Base-by-base conservation (phyloP, 1,140 invertebrate species). In the Ips typographus region DNA sequence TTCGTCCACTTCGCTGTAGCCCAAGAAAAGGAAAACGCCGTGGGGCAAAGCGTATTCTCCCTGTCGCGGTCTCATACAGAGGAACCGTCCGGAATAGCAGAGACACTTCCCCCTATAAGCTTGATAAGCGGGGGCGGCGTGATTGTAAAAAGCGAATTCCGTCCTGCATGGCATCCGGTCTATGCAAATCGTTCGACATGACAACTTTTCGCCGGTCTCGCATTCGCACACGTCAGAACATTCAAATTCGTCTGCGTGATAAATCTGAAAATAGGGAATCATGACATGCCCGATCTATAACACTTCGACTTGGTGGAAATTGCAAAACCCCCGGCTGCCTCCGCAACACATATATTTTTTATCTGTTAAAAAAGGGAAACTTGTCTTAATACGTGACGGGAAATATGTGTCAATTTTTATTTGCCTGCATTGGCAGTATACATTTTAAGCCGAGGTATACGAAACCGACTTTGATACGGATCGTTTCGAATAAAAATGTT, bases 1-100 rank as follows among this genome's bases (percentile, higher is more conserved):
- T 80, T 95, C 93, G 79, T 95, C 94, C 36, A 89, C 88, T 70
- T 92, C 88, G 75, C 92, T 94, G 80, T 94, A 95, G 42, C 94
- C 94, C 53, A 95, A 85, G 79, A 94, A 90, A 72, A 95, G 84
- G 81, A 93, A 95, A 49, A 94, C 88, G 36, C 94, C 93, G 79
- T 90, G 87, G 6, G 89, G 87, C 68, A 93, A 84, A 71, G 85
- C 89, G 81, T 93, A 93, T 75, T 90, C 87, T 76, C 90, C 90
- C 72, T 90, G 89, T 70, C 88, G 87, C 64, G 94, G 93, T 75
- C 92, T 88, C 89, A 94, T 94, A 82, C 93, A 95, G 80, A 95
- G 94, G 81, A 95, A 95, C 69, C 88, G 87, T 40, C 93, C 93
- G 42, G 91, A 94, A 81, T 95, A 95, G 81, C 94, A 95, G 68